Percentiles rank a stretch among this genome's conserved stretches.
These are phyloP conservation scores for Chaenodraco wilsoni DNA, from an alignment of 2,797 vertebrate species.

Conservation along the genomic window DNA sequence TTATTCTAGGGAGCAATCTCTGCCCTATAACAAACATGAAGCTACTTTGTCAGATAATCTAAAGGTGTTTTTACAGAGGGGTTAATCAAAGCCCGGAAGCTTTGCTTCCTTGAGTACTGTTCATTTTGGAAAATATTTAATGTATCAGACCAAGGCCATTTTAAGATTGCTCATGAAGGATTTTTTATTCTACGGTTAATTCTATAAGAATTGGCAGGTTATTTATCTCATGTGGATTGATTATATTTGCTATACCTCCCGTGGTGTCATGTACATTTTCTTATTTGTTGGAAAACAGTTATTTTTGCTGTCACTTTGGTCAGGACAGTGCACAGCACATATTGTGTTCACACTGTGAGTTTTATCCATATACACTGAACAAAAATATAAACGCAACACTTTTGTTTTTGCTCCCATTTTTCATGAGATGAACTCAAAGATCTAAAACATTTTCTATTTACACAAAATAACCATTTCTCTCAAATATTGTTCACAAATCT, in stretches of 20 bases:
- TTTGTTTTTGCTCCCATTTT: too few species aligned
- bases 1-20: constrained; percentile 4
- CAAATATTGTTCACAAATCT: too few species aligned
- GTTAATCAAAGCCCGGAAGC: neutral
- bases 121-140: neutral
- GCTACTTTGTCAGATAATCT: constrained; percentile 29
- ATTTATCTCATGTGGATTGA: neutral
- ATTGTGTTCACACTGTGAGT: too few species aligned
- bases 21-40: constrained; percentile 12
- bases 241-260: neutral
- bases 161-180: neutral
- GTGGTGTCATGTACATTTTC: too few species aligned
- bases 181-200: neutral
- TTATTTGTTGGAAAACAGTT: too few species aligned
- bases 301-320: too few species aligned
- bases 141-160: neutral
- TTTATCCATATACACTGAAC: too few species aligned
- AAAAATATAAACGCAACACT: too few species aligned
- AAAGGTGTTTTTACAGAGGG: constrained; percentile 22
- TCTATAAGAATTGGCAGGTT: neutral
- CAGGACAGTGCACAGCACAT: too few species aligned
- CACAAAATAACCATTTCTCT: too few species aligned
- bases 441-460: too few species aligned
- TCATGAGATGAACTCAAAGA: too few species aligned
- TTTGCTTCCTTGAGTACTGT: neutral